A percentile compares a stretch with the other conserved stretches of the same genome.
phyloP scores from a whole-genome alignment of 2,113 vertebrate species.

The Pteronura brasiliensis region DNA sequence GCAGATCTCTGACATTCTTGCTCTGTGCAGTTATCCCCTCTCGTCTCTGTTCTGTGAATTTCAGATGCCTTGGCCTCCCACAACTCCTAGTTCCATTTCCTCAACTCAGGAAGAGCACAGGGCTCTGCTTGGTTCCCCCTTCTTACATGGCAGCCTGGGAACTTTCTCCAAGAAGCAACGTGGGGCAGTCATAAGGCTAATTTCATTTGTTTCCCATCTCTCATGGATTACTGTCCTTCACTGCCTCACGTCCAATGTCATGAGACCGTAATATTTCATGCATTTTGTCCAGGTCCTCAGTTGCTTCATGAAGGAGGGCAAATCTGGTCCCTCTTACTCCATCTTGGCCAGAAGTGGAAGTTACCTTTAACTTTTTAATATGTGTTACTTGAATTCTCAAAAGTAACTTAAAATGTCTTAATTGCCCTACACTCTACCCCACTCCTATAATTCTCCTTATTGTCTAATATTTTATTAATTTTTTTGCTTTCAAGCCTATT shows the following conservation, averaged over 20 bases:
- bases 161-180: neutral
- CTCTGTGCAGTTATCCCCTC: neutral
- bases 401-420: no score
- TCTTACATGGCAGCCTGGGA: neutral
- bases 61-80: neutral
- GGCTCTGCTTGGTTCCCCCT: neutral
- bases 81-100: neutral
- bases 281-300: neutral
- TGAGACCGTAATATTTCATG: neutral
- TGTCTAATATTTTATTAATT: neutral
- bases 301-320: neutral
- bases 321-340: neutral
- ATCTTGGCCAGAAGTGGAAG: neutral
- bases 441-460: neutral
- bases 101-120: neutral
- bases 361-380: no score
- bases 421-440: no score
- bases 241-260: neutral
- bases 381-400: no score
- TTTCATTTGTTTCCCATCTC: neutral
- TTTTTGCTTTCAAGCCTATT: neutral
- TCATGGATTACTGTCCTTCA: neutral
- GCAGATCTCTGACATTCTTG: neutral
- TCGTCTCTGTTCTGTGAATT: neutral
- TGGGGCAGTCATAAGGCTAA: neutral